Evolutionary conservation across 2,797 vertebrate species (phyloP).

Genomic region (Dipus sagitta): DNA sequence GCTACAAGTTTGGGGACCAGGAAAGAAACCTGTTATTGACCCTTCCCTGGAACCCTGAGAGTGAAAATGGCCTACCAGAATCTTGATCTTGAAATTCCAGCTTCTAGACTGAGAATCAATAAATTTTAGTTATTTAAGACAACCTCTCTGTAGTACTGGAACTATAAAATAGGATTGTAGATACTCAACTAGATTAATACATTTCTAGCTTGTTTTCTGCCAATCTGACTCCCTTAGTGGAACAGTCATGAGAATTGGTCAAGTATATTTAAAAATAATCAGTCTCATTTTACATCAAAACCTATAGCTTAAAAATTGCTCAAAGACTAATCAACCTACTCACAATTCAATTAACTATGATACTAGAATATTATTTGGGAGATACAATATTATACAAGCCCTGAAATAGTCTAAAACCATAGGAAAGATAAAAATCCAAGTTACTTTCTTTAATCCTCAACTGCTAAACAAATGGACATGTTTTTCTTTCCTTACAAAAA

Average conservation of each 20-base stretch:
- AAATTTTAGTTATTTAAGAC: slow-evolving; percentile 12
- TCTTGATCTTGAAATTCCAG: neutral
- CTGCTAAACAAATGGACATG: neutral
- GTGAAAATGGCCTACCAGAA: neutral
- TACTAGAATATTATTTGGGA: neutral
- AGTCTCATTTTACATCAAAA: neutral
- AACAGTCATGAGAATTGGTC: neutral
- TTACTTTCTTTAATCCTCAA: neutral
- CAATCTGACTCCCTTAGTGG: neutral
- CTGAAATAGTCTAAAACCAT: slow-evolving; percentile 24
- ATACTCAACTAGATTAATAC: neutral
- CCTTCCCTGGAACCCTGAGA: neutral
- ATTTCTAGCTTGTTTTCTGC: neutral
- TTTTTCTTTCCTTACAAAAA: slow-evolving; percentile 7
- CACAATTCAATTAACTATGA: neutral
- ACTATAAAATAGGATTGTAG: neutral
- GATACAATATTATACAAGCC: neutral
- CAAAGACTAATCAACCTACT: neutral
- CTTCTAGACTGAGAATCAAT: neutral
- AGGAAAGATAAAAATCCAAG: neutral
- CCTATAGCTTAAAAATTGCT: neutral
- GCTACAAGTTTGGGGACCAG: neutral
- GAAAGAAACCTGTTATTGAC: neutral
- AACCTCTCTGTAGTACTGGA: neutral
- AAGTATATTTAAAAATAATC: neutral